These are phyloP conservation scores for Scolopax rusticola DNA, from an alignment of 2,797 vertebrate species.

Conservation along the genomic window DNA sequence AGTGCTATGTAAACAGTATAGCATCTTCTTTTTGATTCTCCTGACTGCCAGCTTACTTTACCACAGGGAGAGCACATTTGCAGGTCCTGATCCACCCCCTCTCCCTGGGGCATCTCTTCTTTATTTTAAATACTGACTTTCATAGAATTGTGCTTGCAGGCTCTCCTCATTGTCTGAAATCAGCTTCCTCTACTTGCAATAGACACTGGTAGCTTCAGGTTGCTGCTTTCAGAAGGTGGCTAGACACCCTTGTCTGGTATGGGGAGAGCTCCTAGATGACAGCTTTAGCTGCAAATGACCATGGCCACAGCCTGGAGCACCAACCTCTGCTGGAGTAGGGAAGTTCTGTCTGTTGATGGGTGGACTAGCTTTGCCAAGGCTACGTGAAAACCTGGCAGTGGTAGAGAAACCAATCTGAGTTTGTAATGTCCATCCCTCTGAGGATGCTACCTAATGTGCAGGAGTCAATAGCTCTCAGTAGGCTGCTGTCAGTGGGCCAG, in stretches of 20 bases:
- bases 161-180: not conserved
- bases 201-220: accelerated
- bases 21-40: not conserved
- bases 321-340: not conserved
- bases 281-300: not conserved
- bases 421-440: not conserved
- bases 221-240: not conserved
- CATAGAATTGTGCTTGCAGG: not conserved
- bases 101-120: not conserved
- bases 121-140: not conserved
- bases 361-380: not conserved
- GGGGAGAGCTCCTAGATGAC: not conserved
- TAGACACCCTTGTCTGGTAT: not conserved
- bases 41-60: not conserved
- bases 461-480: not conserved
- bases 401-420: not conserved
- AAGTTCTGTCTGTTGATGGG: not conserved
- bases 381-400: not conserved
- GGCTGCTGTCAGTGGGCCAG: not conserved
- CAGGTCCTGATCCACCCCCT: not conserved
- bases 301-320: not conserved
- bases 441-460: accelerated
- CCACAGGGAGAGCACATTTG: not conserved
- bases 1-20: not conserved
- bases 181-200: not conserved